Evolutionary conservation across 1,140 invertebrate genomes (phyloP).

Genomic region (Acromyrmex echinatior): DNA sequence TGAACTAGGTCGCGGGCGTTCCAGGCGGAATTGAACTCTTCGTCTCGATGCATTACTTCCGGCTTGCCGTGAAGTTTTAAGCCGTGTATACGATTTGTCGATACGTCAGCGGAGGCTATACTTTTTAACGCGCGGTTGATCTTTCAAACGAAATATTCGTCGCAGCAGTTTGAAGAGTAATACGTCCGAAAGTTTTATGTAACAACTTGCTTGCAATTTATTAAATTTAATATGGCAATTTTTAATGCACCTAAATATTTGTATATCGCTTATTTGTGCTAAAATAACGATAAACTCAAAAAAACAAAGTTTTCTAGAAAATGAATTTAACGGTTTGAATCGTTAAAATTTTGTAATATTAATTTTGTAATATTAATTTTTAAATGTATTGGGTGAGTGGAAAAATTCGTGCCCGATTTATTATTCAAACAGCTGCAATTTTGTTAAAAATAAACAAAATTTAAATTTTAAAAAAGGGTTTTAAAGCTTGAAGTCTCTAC

Average conservation of each 20-base stretch:
- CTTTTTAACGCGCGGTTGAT: slow-evolving; percentile 40
- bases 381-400: no score
- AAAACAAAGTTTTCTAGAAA: no score
- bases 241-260: not conserved
- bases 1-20: slow-evolving; percentile 64
- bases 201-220: not conserved
- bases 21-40: slow-evolving; percentile 66
- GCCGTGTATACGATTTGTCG: slow-evolving; percentile 45
- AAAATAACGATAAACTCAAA: no score
- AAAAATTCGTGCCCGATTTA: no score
- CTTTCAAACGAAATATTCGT: slow-evolving; percentile 7
- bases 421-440: no score
- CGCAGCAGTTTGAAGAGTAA: not conserved
- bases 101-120: slow-evolving; percentile 41
- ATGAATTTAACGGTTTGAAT: no score
- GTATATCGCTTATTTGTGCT: not conserved
- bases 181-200: not conserved
- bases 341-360: no score
- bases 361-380: no score
- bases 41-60: slow-evolving; percentile 49
- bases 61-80: slow-evolving; percentile 50
- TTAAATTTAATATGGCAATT: not conserved
- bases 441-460: no score
- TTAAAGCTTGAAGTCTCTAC: no score
- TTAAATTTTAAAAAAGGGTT: no score